Conservation (phyloP, 1,140 invertebrate species). For the Zaprionus vittiger region DNA sequence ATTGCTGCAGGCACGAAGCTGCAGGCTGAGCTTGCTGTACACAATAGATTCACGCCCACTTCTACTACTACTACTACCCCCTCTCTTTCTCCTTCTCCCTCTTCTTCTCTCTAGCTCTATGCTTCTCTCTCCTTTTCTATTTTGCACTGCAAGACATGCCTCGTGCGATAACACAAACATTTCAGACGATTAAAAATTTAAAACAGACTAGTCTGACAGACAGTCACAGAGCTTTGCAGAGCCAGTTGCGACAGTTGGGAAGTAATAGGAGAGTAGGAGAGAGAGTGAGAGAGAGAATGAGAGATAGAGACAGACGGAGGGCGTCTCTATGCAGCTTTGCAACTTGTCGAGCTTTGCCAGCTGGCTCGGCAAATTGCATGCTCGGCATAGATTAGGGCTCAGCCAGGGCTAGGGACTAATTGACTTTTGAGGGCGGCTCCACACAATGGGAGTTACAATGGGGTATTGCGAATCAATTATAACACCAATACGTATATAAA, state of each 20-base stretch:
- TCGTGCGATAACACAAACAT: conserved; percentile 54
- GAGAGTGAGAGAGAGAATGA: neutral
- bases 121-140: neutral
- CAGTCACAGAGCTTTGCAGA: neutral
- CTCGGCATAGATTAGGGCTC: conserved; percentile 34
- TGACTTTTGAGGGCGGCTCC: conserved; percentile 41
- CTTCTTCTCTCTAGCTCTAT: neutral
- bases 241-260: neutral
- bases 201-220: conserved; percentile 55
- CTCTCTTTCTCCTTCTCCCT: neutral
- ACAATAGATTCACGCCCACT: conserved; percentile 33
- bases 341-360: conserved; percentile 39
- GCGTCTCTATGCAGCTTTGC: conserved; percentile 11
- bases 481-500: neutral
- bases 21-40: conserved; percentile 30
- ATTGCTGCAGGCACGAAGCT: conserved; percentile 41
- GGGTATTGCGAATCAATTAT: neutral
- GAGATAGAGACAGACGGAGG: neutral
- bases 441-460: conserved; percentile 9
- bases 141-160: conserved; percentile 13
- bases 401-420: conserved; percentile 33
- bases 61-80: too few species aligned
- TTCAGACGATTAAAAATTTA: conserved; percentile 61
- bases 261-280: neutral
- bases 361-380: conserved; percentile 45